Evolutionary conservation across 2,797 vertebrate species (phyloP).

Genomic region (Cuniculus paca): DNA sequence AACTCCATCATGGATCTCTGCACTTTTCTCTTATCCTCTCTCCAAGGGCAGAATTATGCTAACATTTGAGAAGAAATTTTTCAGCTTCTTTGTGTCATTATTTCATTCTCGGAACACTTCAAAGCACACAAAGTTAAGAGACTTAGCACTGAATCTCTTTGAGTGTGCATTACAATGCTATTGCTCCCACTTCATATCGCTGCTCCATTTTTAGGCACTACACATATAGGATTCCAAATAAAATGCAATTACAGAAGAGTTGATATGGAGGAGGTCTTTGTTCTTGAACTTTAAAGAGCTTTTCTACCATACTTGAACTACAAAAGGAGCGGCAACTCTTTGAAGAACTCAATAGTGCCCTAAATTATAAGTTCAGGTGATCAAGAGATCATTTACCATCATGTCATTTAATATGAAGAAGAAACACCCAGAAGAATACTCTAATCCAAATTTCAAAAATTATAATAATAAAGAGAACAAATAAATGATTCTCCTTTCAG

Average conservation of each 20-base stretch:
- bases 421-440: not conserved
- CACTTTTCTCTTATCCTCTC: not conserved
- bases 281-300: constrained; percentile 71
- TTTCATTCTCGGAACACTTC: constrained; percentile 70
- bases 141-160: constrained; percentile 10
- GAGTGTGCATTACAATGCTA: constrained; percentile 60
- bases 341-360: not conserved
- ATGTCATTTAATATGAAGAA: not conserved
- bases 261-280: constrained; percentile 48
- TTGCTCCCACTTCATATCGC: constrained; percentile 49
- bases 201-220: constrained; percentile 58
- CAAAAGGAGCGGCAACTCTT: not conserved
- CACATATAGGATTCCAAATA: constrained; percentile 35
- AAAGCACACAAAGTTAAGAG: constrained; percentile 38
- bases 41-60: not conserved
- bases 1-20: not conserved
- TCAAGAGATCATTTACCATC: not conserved
- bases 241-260: constrained; percentile 52
- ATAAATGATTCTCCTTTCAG: constrained; percentile 1
- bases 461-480: not conserved
- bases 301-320: constrained; percentile 38
- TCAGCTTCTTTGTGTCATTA: constrained; percentile 41
- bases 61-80: constrained; percentile 40
- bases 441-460: not conserved
- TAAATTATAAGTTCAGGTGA: not conserved